Base-by-base conservation (phyloP, 2,888 invertebrate genomes). In the Rotaria macrura region DNA sequence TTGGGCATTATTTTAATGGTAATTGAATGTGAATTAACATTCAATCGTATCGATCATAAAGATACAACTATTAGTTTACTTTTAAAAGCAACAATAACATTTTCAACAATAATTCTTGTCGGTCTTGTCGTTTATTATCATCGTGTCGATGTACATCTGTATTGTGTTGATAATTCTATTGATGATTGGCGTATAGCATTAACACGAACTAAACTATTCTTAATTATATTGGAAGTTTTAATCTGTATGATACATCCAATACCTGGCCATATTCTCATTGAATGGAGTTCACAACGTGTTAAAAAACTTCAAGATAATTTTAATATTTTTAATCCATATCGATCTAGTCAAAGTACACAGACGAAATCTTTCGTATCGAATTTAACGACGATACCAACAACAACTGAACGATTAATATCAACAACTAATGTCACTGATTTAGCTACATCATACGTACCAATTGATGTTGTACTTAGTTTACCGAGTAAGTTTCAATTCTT, bases 381-480 rank as follows among this genome's bases (percentile, higher is more conserved):
- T 14, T 40, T n/a, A 43, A 79, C 40, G 4, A 79, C 10, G 14
- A 43, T 12, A 10, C 34, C 40, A 47, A 40, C 79, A 12, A n/a
- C 43, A 29, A 83, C n/a, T n/a, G 40, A 25, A 38, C 6, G 34
- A 23, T 10, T n/a, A 55, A n/a, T 23, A 52, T 14, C 12, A 12
- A 65, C 20, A 23, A 40, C 34, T 38, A 85, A 40, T 43, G 14
- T 47, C 2, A n/a, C 29, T 4, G 74, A 57, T n/a, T 40, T 20
- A n/a, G 0, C 57, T 2, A 54, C 23, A 47, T 65, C 85, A 2
- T 25, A 54, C 6, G 87, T 87, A 23, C 84, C 87, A 20, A 95
- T 97, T 91, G 97, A 97, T 92, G 96, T 97, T 90, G 94, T 96
- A 89, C 93, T 97, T 89, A 97, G 96, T 89, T 93, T 97, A 92